Base-by-base conservation (phyloP, 2,113 vertebrate genomes). In the Carassius gibelio region DNA sequence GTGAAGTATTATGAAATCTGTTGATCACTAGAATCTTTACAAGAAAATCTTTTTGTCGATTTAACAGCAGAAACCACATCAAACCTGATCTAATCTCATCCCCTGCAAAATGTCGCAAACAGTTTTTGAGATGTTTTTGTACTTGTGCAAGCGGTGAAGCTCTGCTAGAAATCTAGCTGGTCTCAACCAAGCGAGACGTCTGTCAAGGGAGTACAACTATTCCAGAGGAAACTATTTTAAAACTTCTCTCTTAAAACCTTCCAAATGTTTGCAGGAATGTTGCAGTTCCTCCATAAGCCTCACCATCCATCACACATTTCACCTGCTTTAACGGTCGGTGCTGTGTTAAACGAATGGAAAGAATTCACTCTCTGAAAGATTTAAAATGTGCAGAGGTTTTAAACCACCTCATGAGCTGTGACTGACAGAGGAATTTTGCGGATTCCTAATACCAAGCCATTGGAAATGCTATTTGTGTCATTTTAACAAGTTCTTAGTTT, bases 231-330 rank as follows among this genome's bases (percentile, higher is more conserved):
- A 69, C 23, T 61, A 57, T 80, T 38, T 59, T n/a, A 55, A 71
- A 77, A 11, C 13, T 57, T 69, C 30, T 61, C 50, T 80, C n/a
- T 72, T 52, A 80, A 71, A 42, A 55, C 34, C 34, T 15, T 69
- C 62, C 83, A 78, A 84, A 57, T 57, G 30, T 36, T 17, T 45
- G 42, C 34, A 69, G 74, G 19, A 52, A 81, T 85, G 77, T 42
- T 66, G 64, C 15, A 68, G 38, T 10, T 48, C 8, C 13, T 57
- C 36, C 80, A 69, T 19, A 21, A 42, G 0, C 13, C 19, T 66
- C 23, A 10, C 15, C 42, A 79, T 74, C 36, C 55, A 7, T 85
- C 36, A 80, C 14, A 30, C n/a, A 0, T 17, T 52, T 26, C 48
- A 50, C 34, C 64, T 85, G 26, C 26, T 50, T 50, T 76, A 76